Evolutionary conservation across 2,888 invertebrate genomes (phyloP), one percentile per base, ranked within the genome.

Genomic region (Parnassius mnemosyne): DNA sequence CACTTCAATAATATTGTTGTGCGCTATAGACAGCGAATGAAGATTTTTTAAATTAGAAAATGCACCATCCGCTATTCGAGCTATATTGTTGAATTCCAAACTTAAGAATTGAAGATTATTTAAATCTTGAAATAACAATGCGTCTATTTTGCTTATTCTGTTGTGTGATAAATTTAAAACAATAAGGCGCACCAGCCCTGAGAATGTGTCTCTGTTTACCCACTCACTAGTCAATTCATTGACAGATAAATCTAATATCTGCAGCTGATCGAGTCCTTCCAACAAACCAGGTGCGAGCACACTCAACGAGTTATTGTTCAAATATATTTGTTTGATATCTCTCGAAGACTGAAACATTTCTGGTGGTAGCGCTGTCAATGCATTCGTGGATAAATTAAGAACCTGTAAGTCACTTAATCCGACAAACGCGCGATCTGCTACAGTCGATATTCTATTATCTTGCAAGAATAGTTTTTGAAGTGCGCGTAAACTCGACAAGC

Each of bases 321-420:
- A 89, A 75, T 95, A 94, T 70, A 96, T 92, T 80, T 95, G 94
- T 65, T 94, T 93, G 53, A 96, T 89, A 70, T 95, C 94, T 67
- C 93, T 92, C n/a, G 94, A 94, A 50, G 94, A 94, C 75, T 94
- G 93, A 78, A 97, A 96, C 78, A 96, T 87, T 78, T 95, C 95
- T 46, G 96, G 95, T 9, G 97, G 96, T 69, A 97, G 87, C 10
- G 95, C 94, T 47, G 94, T 94, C 71, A 97, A 86, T 68, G 94
- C 93, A 83, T 97, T 97, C 72, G 95, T 95, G 43, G 96, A 95
- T 74, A 97, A 85, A 86, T 97, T 96, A 47, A 97, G 88, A 57
- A 94, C 92, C 78, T 94, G 93, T 68, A 97, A 84, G 65, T 94
- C 92, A 70, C 89, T 92, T 66, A 97, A 87, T 44, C 95, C 95